These are phyloP conservation scores for Brotula barbata DNA, from an alignment of 2,797 vertebrate species.

Conservation along the genomic window DNA sequence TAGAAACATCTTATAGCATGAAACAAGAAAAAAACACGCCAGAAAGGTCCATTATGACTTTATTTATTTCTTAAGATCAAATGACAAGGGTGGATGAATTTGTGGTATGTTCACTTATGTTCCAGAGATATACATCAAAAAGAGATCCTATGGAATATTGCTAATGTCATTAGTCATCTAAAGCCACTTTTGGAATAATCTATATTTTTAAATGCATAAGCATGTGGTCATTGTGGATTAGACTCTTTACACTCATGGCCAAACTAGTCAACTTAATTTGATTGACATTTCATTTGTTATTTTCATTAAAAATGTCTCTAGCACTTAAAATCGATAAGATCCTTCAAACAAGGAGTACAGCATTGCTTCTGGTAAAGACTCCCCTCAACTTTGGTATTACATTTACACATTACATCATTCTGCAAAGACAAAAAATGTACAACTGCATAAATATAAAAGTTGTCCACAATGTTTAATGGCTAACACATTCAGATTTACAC, in stretches of 20 bases:
- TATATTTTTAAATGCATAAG: slow-evolving; percentile 39
- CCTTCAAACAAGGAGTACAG: slow-evolving; percentile 85
- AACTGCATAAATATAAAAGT: slow-evolving; percentile 98
- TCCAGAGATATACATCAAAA: slow-evolving; percentile 40
- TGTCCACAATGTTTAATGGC: slow-evolving; percentile 90
- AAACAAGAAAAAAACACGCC: slow-evolving; percentile 1
- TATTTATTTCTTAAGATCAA: slow-evolving; percentile 66
- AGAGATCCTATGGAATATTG: slow-evolving; percentile 46
- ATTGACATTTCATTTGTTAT: slow-evolving; percentile 79
- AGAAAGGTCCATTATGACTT: slow-evolving; percentile 56
- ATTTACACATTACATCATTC: slow-evolving; percentile 96
- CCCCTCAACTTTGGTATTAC: slow-evolving; percentile 92
- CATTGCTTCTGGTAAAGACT: slow-evolving; percentile 85
- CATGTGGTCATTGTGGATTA: slow-evolving; percentile 28
- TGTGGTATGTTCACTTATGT: slow-evolving; percentile 32
- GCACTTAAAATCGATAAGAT: slow-evolving; percentile 80
- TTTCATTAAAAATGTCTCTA: slow-evolving; percentile 84
- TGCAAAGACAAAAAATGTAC: slow-evolving; percentile 94
- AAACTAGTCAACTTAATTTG: slow-evolving; percentile 73
- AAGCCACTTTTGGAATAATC: slow-evolving; percentile 22
- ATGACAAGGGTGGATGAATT: slow-evolving; percentile 61
- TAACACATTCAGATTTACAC: slow-evolving; percentile 90
- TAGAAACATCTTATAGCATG: neutral
- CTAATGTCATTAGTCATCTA: slow-evolving; percentile 34
- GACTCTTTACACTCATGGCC: slow-evolving; percentile 45